Evolutionary conservation across 2,113 vertebrate species (phyloP).

Genomic region (Chaetura pelagica): DNA sequence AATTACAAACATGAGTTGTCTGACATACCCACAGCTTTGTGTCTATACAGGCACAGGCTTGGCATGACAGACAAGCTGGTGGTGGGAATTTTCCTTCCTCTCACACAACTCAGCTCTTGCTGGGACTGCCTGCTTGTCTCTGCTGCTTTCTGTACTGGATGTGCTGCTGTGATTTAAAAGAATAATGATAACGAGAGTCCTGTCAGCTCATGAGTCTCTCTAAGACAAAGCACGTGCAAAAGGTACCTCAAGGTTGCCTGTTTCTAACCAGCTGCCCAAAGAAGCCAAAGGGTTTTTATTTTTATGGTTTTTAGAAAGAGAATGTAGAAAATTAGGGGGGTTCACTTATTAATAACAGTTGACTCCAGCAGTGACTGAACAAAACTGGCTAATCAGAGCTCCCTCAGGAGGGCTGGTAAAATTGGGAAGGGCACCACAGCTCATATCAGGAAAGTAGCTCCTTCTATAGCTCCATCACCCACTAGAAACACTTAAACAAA

Average conservation of each 20-base stretch:
- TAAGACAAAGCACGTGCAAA: neutral
- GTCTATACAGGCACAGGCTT: neutral
- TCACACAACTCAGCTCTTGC: neutral
- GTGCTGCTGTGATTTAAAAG: neutral
- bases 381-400: slow-evolving; percentile 17
- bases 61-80: neutral
- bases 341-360: slow-evolving; percentile 41
- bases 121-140: neutral
- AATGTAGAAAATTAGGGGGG: neutral
- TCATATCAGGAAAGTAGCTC: neutral
- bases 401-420: slow-evolving; percentile 6
- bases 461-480: neutral
- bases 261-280: neutral
- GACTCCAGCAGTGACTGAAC: slow-evolving; percentile 40
- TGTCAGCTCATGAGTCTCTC: neutral
- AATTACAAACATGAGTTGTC: neutral
- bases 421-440: neutral
- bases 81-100: neutral
- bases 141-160: neutral
- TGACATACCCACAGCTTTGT: neutral
- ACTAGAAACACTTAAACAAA: slow-evolving; percentile 2
- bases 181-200: neutral
- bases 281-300: neutral
- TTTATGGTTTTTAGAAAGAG: neutral
- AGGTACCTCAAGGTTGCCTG: neutral